Conservation (phyloP, 2,888 invertebrate species). For the Cephalotes varians region DNA sequence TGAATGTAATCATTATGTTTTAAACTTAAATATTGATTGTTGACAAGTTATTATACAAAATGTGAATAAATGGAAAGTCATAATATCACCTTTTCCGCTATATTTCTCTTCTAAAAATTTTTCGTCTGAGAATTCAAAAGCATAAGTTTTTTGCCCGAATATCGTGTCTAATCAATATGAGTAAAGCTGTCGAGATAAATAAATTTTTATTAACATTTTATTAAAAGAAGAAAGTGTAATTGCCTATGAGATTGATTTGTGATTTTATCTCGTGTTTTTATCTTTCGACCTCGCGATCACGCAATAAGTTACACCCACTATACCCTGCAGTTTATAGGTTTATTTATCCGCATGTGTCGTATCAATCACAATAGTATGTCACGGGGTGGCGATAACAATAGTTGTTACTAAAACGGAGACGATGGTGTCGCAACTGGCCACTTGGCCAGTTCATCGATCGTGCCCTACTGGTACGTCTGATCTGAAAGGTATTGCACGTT, state of each 20-base stretch:
- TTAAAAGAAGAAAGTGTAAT: not conserved
- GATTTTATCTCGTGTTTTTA: not conserved
- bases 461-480: constrained; percentile 67
- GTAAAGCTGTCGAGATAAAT: no score
- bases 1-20: no score
- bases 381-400: constrained; percentile 46
- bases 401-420: constrained; percentile 42
- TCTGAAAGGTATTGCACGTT: constrained; percentile 65
- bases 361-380: constrained; percentile 54
- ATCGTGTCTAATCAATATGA: not conserved
- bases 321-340: constrained; percentile 23
- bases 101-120: not conserved
- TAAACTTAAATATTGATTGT: no score
- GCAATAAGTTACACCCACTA: constrained; percentile 32
- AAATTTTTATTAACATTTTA: constrained; percentile 5
- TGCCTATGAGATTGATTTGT: not conserved
- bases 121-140: not conserved
- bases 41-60: no score
- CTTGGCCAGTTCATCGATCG: constrained; percentile 81
- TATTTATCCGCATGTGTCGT: constrained; percentile 40
- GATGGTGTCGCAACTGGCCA: constrained; percentile 67
- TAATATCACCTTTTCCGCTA: no score
- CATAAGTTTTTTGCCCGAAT: not conserved
- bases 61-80: no score
- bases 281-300: not conserved